A percentile compares a stretch with the other conserved stretches of the same genome.
phyloP scores from a whole-genome alignment of 1,140 invertebrate species.

The Myzus persicae region DNA sequence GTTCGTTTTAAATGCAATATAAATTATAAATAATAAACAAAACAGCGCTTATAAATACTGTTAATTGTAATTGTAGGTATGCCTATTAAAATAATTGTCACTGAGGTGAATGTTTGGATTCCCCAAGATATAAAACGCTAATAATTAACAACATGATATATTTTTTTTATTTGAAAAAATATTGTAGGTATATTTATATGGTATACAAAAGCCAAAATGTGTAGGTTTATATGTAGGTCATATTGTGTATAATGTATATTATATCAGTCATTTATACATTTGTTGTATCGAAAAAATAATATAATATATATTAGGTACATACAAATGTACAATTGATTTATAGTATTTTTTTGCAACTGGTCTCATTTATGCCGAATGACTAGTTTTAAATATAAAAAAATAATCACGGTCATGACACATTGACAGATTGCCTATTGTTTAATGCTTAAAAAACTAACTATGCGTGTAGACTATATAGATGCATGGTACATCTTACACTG shows the following conservation, averaged over 20 bases:
- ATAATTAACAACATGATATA: background rate
- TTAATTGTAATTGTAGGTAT: background rate
- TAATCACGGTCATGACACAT: background rate
- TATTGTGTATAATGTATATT: background rate
- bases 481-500: background rate
- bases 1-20: too few species aligned
- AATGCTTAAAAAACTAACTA: background rate
- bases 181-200: background rate
- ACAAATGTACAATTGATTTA: background rate
- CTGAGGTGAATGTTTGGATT: background rate
- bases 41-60: background rate
- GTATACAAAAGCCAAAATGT: background rate
- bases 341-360: background rate
- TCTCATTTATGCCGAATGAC: background rate
- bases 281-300: background rate
- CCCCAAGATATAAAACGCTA: background rate
- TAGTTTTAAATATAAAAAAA: constrained; percentile 19
- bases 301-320: background rate
- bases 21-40: background rate
- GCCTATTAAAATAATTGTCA: too few species aligned
- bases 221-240: background rate
- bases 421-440: constrained; percentile 22
- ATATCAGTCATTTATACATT: background rate
- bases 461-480: background rate
- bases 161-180: background rate